Percentiles rank a stretch among this genome's conserved stretches.
Conservation (phyloP, 2,888 invertebrate species). For the Alentia gelatinosa region DNA sequence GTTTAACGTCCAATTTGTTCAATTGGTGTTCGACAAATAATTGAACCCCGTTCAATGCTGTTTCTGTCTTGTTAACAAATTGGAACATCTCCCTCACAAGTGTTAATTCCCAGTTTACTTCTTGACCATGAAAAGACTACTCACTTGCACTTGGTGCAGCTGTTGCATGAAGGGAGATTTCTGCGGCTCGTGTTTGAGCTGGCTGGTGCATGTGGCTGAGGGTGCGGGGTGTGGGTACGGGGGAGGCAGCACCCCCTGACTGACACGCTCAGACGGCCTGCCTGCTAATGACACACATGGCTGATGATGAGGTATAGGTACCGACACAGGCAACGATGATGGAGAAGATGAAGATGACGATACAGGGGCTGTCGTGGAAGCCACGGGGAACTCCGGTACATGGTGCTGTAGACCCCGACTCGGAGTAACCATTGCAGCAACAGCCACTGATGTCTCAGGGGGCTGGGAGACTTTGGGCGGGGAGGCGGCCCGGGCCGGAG, state of each 20-base stretch:
- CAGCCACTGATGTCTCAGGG: neutral
- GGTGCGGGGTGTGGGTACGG: conserved; percentile 60
- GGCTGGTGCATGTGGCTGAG: conserved; percentile 17
- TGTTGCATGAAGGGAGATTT: conserved; percentile 41
- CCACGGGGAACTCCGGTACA: neutral
- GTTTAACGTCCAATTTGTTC: too few species aligned
- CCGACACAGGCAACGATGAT: neutral
- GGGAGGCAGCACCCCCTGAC: conserved; percentile 57
- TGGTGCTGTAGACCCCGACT: neutral
- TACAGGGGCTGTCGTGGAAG: neutral
- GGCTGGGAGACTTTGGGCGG: conserved; percentile 57
- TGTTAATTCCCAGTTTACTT: too few species aligned
- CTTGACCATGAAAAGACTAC: too few species aligned
- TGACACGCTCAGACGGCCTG: conserved; percentile 45
- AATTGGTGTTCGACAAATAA: too few species aligned
- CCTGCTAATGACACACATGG: conserved; percentile 35
- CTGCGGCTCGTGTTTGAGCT: neutral
- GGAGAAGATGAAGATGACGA: neutral
- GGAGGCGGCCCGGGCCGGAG: conserved; percentile 57
- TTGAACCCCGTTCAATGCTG: too few species aligned
- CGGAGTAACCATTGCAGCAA: conserved; percentile 31
- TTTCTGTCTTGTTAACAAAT: too few species aligned
- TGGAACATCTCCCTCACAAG: too few species aligned
- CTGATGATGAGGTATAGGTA: conserved; percentile 51
- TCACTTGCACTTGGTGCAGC: conserved; percentile 23